A percentile compares a stretch with the other conserved stretches of the same genome.
phyloP scores from a whole-genome alignment of 2,797 vertebrate species.

The Micrastur ruficollis region DNA sequence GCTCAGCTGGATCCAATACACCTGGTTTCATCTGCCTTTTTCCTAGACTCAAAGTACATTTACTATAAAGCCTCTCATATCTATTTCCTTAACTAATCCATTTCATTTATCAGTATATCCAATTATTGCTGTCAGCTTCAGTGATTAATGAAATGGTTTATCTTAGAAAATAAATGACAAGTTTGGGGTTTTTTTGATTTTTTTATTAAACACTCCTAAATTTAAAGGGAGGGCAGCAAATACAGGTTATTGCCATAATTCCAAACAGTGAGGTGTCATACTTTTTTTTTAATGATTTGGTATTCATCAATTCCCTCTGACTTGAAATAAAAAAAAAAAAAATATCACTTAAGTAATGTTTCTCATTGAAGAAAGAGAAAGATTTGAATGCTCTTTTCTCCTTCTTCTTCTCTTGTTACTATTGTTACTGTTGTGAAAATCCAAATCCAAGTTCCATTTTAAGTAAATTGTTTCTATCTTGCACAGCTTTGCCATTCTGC shows the following conservation, averaged over 20 bases:
- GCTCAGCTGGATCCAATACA: no score
- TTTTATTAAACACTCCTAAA: background rate
- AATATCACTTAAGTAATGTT: background rate
- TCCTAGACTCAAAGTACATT: background rate
- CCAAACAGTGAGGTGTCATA: background rate
- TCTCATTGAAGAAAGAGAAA: background rate
- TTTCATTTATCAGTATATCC: conserved; percentile 9
- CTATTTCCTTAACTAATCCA: conserved; percentile 17
- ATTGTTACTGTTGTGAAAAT: background rate
- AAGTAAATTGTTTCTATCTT: background rate
- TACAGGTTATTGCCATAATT: background rate
- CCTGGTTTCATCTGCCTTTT: background rate
- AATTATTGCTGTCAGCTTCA: background rate
- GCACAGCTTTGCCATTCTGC: background rate
- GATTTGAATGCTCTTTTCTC: background rate
- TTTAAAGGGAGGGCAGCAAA: background rate
- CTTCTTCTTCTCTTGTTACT: background rate
- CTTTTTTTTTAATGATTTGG: background rate
- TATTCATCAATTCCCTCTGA: background rate
- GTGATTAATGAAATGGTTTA: background rate
- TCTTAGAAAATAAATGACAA: background rate
- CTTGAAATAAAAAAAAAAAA: background rate
- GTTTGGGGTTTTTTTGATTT: background rate
- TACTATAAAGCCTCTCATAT: background rate
- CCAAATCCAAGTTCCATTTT: background rate